Evolutionary conservation across 2,888 invertebrate species (phyloP), one percentile per base, ranked within the genome.

Genomic region (Neoscelio sp.): DNA sequence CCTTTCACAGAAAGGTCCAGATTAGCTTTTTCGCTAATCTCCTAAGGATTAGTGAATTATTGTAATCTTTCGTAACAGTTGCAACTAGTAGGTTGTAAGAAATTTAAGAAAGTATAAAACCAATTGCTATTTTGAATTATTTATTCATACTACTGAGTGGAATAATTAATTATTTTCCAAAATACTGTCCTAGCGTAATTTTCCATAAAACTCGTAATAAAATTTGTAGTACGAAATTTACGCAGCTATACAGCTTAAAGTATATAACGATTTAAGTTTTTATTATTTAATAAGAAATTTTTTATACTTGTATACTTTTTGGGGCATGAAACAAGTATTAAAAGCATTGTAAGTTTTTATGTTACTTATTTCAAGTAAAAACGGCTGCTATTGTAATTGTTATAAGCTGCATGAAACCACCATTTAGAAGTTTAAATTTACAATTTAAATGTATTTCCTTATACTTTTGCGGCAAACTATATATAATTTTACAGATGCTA

Each of bases 301-400:
- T 38, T 54, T 54, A 54, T 54, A 23, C 38, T 54, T 54, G 8
- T 23, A 38, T 54, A 54, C 6, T 54, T 54, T 23, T 54, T 23
- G 33, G 23, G 38, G 13, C 38, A 23, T 54, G 38, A 54, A 54
- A 54, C 13, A 54, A 38, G 23, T 54, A 38, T 38, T 38, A 38
- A 54, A 38, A 54, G 7, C 23, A 54, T 54, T 38, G 38, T 30
- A 38, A 54, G 54, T 38, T 54, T 38, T 54, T 20, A 35, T 13
- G 38, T 54, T 38, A 38, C 23, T 54, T 54, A 38, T 52, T 52
- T 15, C 33, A 20, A 44, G 20, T 44, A 44, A 10, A 15, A 58
- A 38, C 20, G 17, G 7, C 15, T 42, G 15, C 5, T 8, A 42
- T 44, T 44, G 44, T 20, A 44, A 44, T 44, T 44, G 20, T 20